phyloP scores from a whole-genome alignment of 2,888 invertebrate genomes.

The Masnerella sp. region DNA sequence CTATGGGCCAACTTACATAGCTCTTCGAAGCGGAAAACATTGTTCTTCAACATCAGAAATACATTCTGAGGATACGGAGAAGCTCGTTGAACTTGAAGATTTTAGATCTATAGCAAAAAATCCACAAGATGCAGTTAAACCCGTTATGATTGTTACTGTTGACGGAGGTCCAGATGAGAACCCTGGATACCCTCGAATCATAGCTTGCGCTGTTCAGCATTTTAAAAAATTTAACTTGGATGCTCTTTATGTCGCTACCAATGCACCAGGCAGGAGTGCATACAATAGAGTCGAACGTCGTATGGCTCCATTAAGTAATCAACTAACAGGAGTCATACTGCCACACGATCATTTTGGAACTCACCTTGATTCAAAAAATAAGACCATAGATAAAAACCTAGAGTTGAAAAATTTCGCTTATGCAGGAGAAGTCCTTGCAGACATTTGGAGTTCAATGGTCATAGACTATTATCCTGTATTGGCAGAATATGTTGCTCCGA shows the following conservation, averaged over 20 bases:
- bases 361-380: conserved; percentile 66
- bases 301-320: conserved; percentile 71
- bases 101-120: conserved; percentile 10
- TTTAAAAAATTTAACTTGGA: conserved; percentile 65
- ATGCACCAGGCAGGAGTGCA: conserved; percentile 72
- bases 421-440: conserved; percentile 68
- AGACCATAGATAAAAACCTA: conserved; percentile 67
- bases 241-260: conserved; percentile 67
- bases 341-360: conserved; percentile 68
- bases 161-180: conserved; percentile 67
- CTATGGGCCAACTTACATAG: conserved; percentile 75
- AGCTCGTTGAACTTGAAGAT: neutral
- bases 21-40: conserved; percentile 69
- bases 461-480: conserved; percentile 64
- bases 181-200: conserved; percentile 63
- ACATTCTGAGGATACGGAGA: conserved; percentile 63
- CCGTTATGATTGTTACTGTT: conserved; percentile 65
- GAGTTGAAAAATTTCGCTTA: conserved; percentile 70
- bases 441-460: conserved; percentile 66
- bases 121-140: conserved; percentile 60
- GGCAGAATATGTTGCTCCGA: conserved; percentile 39
- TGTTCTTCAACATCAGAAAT: conserved; percentile 64
- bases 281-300: conserved; percentile 71
- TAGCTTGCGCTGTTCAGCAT: conserved; percentile 61
- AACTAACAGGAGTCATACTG: conserved; percentile 69